Evolutionary conservation across 2,113 vertebrate species (phyloP), one percentile per base, ranked within the genome.

Genomic region (Porphyrio hochstetteri): DNA sequence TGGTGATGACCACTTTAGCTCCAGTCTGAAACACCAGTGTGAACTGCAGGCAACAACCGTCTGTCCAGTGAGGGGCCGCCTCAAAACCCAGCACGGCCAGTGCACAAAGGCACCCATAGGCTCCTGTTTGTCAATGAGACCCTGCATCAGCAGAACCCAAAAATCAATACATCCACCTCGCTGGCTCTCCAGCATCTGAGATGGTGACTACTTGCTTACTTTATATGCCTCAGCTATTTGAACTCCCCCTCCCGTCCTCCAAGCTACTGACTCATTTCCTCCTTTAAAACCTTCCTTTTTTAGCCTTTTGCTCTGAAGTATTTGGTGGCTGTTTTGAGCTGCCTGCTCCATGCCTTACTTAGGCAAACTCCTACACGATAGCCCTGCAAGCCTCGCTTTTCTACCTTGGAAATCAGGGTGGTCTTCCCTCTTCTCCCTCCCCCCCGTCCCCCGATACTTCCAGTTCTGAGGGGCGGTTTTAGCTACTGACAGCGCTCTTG

Each of bases 241-340:
- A 97, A 97, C 97, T 94, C 93, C 92, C 87, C 90, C 91, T 96
- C 95, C 93, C 23, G 60, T 81, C 84, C 93, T 93, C 82, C 76
- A 57, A 97, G 95, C 94, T 90, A 94, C 95, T 98, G 98, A 98
- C 91, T 98, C 97, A 98, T 90, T 98, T 98, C 98, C 97, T 97
- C 56, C 71, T 89, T 86, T 93, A 79, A 95, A 97, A 94, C 86
- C 90, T 96, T 95, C 93, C 95, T 96, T 88, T 88, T 61, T 96
- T 69, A 79, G 95, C 88, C 96, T 95, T 87, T 94, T 36, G 0
- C 56, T 78, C 77, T 84, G 65, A 89, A 95, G 87, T 82, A 71
- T 84, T 94, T 57, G 38, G 82, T 95, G 64, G 63, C 91, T 95
- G 74, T 53, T 70, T 79, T 65, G 53, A 79, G 83, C 92, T 10